Evolutionary conservation across 2,113 vertebrate genomes (phyloP).

Genomic region (Falco punctatus): DNA sequence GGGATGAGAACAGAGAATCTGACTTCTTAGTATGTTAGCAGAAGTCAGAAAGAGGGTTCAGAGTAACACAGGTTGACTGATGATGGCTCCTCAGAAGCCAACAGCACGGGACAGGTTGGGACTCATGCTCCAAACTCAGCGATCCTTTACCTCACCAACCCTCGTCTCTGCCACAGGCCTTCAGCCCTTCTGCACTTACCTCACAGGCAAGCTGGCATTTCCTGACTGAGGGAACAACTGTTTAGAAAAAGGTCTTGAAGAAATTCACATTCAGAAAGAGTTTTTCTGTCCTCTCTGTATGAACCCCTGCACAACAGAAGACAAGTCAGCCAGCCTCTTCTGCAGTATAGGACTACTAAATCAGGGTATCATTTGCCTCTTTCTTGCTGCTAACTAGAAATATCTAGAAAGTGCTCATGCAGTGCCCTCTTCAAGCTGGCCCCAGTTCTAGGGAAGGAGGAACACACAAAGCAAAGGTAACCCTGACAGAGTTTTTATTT

Average conservation of each 20-base stretch:
- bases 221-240: neutral
- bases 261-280: neutral
- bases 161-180: neutral
- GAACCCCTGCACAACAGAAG: neutral
- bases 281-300: neutral
- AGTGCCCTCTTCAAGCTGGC: neutral
- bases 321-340: fast-evolving
- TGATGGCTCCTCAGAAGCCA: neutral
- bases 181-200: neutral
- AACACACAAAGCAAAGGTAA: neutral
- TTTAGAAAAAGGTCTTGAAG: neutral
- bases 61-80: neutral
- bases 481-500: neutral
- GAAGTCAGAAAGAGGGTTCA: neutral
- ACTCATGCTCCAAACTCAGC: neutral
- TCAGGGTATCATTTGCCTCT: neutral
- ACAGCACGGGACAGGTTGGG: neutral
- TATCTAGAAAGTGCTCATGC: neutral
- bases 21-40: neutral
- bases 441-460: neutral
- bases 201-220: neutral
- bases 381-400: neutral
- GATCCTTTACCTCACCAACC: neutral
- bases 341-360: neutral
- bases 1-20: neutral